Base-by-base conservation (phyloP, 2,113 vertebrate genomes). In the Platanista minor region DNA sequence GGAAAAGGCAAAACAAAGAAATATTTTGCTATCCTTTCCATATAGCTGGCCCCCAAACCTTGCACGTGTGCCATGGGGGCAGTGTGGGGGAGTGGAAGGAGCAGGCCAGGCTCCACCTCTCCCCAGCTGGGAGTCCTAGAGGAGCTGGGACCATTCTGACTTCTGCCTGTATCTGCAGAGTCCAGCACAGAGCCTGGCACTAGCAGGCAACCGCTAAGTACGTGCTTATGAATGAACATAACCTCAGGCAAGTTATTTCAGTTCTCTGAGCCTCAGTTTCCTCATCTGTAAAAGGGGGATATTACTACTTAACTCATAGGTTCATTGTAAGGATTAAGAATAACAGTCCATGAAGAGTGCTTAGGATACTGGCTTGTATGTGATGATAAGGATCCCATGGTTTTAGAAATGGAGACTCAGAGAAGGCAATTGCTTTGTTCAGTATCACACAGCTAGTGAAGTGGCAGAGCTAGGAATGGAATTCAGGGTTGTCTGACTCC, bases 241-340 rank as follows among this genome's bases (percentile, higher is more conserved):
- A 88, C 23, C 62, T 46, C 10, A 1, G 87, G 74, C 43, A 95
- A 87, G 46, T 90, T 90, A 86, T 67, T 67, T 61, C 33, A 52
- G 54, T 72, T 93, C 78, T 78, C 6, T 6, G 41, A 91, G 78
- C n/a, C 49, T 96, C 78, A 59, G 67, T n/a, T 96, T 94, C 72
- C 86, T 90, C n/a, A 82, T 72, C 52, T 92, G 18, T 85, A 85
- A 85, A 95, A 61, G 36, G 59, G 78, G 61, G 77, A n/a, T 87
- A 41, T 6, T 71, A 72, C 31, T 15, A 59, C 41, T 85, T 39
- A 46, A 43, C n/a, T 66, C 39, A 67, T 36, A 83, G n/a, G 6
- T 67, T 89, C 41, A 49, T 64, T 52, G 49, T 33, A 61, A 85
- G n/a, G 17, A 31, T 77, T 85, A 77, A 69, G 52, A 80, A 67